Base-by-base conservation (phyloP, 2,113 vertebrate species). In the Grallaria varia region DNA sequence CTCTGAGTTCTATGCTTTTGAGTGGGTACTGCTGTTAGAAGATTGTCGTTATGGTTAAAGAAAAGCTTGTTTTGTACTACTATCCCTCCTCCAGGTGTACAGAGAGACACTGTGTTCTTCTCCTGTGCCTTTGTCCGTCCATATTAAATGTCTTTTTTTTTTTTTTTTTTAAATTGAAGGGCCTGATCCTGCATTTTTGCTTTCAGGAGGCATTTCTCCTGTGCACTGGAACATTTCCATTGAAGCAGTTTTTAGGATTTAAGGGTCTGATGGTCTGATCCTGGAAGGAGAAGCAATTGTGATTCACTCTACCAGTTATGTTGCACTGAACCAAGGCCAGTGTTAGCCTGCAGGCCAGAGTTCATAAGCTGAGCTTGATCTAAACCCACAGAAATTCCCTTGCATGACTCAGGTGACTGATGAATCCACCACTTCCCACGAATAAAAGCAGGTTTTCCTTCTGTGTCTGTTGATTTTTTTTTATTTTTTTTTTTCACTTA, bases 21-120 rank as follows among this genome's bases (percentile, higher is more conserved):
- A 98, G 96, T 94, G 94, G 85, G 96, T 95, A 96, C 97, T 97
- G 98, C 97, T 98, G 97, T 98, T 98, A 98, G 96, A 97, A 97
- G 97, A 97, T 96, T 97, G 97, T 97, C 8, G 94, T 97, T 98
- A 97, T 97, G 89, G 97, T 98, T 97, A 97, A 98, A 98, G 97
- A 98, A 98, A 98, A 98, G 97, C 97, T 97, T 98, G 97, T 98
- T 98, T 98, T 97, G 94, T 96, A 86, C 96, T 96, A 76, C 95
- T 93, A 87, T 96, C 93, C 95, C 95, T 97, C 96, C 96, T 97
- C 96, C 95, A 90, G 96, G 97, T 97, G 96, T 96, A 96, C 96
- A 97, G 96, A 97, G 96, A 98, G 97, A 93, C 97, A 97, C 94
- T 97, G 97, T 81, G 94, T 67, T 95, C 95, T 96, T 98, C 95